Conservation (phyloP, 2,113 vertebrate genomes). For the Numenius arquata region DNA sequence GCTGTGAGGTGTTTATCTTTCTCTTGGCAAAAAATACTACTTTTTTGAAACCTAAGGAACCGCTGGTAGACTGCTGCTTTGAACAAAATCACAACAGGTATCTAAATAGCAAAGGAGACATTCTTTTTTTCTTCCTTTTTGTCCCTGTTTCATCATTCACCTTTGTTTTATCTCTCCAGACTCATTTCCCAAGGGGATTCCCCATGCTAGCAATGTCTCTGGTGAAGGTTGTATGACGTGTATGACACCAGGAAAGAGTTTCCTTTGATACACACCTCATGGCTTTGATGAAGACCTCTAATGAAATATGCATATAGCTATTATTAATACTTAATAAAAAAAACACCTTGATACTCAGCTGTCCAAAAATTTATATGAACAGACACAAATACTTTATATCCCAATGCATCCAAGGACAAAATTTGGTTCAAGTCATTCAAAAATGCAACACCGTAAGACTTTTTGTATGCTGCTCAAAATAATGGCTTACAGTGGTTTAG, state of each 20-base stretch:
- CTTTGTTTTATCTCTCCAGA: slow-evolving; percentile 1
- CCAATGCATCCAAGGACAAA: background rate
- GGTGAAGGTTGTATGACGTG: background rate
- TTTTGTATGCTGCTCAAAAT: background rate
- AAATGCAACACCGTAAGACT: background rate
- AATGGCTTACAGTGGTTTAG: background rate
- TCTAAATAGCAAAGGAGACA: background rate
- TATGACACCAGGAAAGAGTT: background rate
- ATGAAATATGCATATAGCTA: background rate
- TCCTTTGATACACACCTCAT: slow-evolving; percentile 1
- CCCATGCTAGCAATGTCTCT: background rate
- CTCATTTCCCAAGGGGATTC: background rate
- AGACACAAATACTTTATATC: background rate
- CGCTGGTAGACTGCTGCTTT: background rate
- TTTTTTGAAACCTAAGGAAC: background rate
- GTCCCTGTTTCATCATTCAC: background rate
- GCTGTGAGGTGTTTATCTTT: background rate
- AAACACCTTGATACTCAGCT: background rate
- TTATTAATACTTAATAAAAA: background rate
- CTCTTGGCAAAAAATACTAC: background rate
- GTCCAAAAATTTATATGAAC: background rate
- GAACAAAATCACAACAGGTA: background rate
- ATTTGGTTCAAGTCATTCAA: background rate
- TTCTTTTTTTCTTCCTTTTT: background rate
- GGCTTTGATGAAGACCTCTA: slow-evolving; percentile 23